Evolutionary conservation across 1,140 invertebrate species (phyloP), one percentile per base, ranked within the genome.

Genomic region (Listronotus oregonensis): DNA sequence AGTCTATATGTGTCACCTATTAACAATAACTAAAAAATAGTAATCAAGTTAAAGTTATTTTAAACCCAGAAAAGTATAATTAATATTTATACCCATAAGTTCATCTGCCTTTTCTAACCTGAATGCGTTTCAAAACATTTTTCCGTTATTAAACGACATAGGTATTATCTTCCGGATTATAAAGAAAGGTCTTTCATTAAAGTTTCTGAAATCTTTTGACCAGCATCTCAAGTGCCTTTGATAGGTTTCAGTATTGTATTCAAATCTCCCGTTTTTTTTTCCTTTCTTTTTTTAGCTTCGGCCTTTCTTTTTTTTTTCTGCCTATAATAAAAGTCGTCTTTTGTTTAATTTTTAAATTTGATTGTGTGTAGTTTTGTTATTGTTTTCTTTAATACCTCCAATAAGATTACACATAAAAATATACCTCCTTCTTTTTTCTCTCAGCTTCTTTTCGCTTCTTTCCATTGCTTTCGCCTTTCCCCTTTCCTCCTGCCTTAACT

Each of bases 61-160:
- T 3, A 27, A 27, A 5, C 21, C 21, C 21, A 27, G 21, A 27
- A 27, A 27, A 27, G 21, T 27, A 5, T 27, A 27, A 27, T 27
- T 27, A 27, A 3, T 27, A 5, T 27, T 27, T 27, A 5, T 63
- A 73, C 69, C 78, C 84, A 87, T 86, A 18, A 81, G 60, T 51
- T 85, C 83, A 64, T 87, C 86, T 0, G 86, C 83, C 8, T 80
- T 70, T 64, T 4, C 85, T 75, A 17, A 84, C 75, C 64, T 86
- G 82, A 55, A 66, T 87, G 84, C 46, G 85, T 73, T 56, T 84
- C 80, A 17, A 82, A 78, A 59, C 78, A 81, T 37, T 84, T 70
- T 10, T 82, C 81, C 1, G 70, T 80, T 0, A 87, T 81, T 55
- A 85, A 67, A 42, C 80, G 39, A 82, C 73, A 40, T 83, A 83